phyloP scores from a whole-genome alignment of 2,113 vertebrate genomes.

The Rhea pennata region DNA sequence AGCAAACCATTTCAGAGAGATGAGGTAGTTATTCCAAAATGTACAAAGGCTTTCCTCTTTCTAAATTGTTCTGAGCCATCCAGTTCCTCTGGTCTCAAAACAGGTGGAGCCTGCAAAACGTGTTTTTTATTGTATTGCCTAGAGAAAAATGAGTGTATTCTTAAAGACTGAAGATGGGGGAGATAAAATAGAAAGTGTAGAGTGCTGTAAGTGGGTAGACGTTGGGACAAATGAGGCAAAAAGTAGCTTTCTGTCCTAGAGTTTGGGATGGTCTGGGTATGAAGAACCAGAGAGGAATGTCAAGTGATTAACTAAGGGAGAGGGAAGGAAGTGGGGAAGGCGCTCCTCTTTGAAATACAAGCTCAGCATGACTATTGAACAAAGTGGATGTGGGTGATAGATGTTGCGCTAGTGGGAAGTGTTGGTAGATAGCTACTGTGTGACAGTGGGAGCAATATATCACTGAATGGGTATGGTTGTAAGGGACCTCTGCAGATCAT shows the following conservation, averaged over 20 bases:
- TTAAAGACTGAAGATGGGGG: not conserved
- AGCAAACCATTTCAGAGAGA: not conserved
- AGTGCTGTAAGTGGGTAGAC: not conserved
- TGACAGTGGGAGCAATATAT: not conserved
- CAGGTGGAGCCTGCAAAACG: not conserved
- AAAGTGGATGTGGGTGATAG: not conserved
- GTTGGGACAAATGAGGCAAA: not conserved
- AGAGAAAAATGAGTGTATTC: not conserved
- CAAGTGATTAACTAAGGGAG: rapidly evolving
- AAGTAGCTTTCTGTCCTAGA: not conserved
- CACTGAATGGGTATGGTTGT: too few species aligned
- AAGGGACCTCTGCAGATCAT: too few species aligned
- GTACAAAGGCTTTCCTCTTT: not conserved
- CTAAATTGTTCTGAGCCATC: not conserved
- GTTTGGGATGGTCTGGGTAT: not conserved
- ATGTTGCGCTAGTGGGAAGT: not conserved
- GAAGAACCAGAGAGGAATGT: not conserved
- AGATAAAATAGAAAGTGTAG: not conserved
- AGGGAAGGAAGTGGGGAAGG: not conserved
- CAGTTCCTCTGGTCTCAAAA: not conserved
- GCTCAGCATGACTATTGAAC: rapidly evolving
- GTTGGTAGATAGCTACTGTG: not conserved
- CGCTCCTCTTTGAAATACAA: not conserved
- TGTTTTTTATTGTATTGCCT: not conserved
- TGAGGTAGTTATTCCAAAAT: not conserved